phyloP scores from a whole-genome alignment of 1,140 invertebrate genomes.

The Pseudomyrmex flavicornis region DNA sequence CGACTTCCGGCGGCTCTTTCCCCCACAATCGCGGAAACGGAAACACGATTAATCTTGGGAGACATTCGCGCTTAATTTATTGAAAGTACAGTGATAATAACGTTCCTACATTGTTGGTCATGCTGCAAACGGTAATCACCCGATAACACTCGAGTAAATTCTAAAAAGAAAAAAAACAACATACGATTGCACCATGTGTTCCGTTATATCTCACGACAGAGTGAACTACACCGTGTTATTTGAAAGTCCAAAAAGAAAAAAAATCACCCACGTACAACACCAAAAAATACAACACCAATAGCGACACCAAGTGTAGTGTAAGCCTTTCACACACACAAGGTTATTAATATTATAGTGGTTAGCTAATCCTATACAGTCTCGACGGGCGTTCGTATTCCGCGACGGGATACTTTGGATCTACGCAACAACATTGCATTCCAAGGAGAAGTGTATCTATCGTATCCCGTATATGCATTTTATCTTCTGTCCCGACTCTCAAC shows the following conservation, averaged over 20 bases:
- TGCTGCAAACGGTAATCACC: background rate
- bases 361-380: conserved; percentile 70
- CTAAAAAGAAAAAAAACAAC: conserved; percentile 33
- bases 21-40: background rate
- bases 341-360: conserved; percentile 81
- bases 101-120: background rate
- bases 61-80: conserved; percentile 1
- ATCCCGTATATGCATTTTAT: background rate
- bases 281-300: conserved; percentile 85
- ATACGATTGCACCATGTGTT: background rate
- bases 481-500: background rate
- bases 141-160: background rate
- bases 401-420: conserved; percentile 37
- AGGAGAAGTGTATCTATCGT: conserved; percentile 32
- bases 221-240: conserved; percentile 78
- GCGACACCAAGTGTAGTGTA: conserved; percentile 85
- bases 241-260: conserved; percentile 69
- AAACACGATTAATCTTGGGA: conserved; percentile 1
- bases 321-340: conserved; percentile 85
- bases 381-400: conserved; percentile 41
- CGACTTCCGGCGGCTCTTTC: background rate
- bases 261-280: conserved; percentile 83
- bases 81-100: background rate
- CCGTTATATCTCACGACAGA: conserved; percentile 47
- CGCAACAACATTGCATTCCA: conserved; percentile 25